These are phyloP conservation scores for Octodon degus DNA, from an alignment of 2,113 vertebrate genomes.

Conservation along the genomic window DNA sequence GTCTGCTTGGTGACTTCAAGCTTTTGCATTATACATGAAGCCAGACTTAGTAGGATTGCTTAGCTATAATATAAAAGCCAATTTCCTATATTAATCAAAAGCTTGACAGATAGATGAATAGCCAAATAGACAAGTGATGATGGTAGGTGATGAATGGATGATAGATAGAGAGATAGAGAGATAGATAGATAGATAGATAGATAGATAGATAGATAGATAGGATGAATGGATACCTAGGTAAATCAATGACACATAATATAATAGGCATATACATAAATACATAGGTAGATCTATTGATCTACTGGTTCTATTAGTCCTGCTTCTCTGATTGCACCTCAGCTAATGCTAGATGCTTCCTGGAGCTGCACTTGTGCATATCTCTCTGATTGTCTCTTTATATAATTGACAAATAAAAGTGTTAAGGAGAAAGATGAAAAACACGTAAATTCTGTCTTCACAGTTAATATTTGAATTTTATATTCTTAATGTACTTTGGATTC, in stretches of 20 bases:
- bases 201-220: neutral
- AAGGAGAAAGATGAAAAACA: neutral
- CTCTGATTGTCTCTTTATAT: neutral
- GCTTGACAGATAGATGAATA: neutral
- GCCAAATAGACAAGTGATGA: neutral
- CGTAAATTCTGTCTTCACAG: slow-evolving; percentile 14
- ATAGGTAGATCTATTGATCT: neutral
- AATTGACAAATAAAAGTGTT: neutral
- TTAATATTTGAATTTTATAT: slow-evolving; percentile 33
- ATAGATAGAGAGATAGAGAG: neutral
- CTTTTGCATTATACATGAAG: neutral
- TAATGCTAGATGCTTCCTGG: neutral
- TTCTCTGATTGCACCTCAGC: neutral
- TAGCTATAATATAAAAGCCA: neutral
- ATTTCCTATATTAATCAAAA: neutral
- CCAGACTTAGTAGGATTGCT: neutral
- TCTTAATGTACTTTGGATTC: neutral
- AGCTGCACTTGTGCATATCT: neutral
- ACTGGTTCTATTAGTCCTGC: neutral
- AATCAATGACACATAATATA: neutral
- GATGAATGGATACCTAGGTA: neutral
- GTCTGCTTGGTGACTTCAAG: neutral
- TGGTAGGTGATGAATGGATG: neutral
- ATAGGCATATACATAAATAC: neutral
- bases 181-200: neutral